A percentile compares a stretch with the other conserved stretches of the same genome.
Evolutionary conservation across 2,113 vertebrate species (phyloP).

Genomic region (Propithecus coquereli): DNA sequence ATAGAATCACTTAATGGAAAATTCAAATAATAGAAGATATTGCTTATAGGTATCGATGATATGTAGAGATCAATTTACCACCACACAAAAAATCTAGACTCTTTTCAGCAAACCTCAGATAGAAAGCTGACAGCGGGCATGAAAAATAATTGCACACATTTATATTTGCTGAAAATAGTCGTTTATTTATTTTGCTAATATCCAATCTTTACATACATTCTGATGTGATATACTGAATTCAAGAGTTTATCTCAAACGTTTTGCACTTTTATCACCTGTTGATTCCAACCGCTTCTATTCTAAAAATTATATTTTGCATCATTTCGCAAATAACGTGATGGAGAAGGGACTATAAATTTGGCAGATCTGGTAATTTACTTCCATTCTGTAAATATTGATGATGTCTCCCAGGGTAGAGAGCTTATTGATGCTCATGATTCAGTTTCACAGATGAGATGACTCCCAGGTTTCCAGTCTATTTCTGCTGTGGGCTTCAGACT

Average conservation of each 20-base stretch:
- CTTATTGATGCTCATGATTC: background rate
- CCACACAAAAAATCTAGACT: background rate
- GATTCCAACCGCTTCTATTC: background rate
- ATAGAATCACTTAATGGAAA: background rate
- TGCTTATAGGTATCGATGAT: background rate
- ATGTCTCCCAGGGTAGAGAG: background rate
- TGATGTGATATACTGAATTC: background rate
- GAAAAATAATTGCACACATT: background rate
- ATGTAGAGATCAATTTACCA: background rate
- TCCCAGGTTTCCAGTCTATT: no score
- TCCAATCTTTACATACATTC: background rate
- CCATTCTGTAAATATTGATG: background rate
- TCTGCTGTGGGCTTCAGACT: background rate
- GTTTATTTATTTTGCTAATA: conserved; percentile 25
- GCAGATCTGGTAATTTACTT: background rate
- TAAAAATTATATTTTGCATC: background rate
- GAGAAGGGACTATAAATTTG: background rate
- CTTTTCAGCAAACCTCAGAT: background rate
- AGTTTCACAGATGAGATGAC: background rate
- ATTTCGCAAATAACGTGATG: background rate
- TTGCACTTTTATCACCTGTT: background rate
- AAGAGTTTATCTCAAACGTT: background rate
- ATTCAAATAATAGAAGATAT: background rate
- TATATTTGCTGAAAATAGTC: background rate
- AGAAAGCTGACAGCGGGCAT: background rate